Conservation (phyloP, 2,888 invertebrate species). For the Tachina fera region DNA sequence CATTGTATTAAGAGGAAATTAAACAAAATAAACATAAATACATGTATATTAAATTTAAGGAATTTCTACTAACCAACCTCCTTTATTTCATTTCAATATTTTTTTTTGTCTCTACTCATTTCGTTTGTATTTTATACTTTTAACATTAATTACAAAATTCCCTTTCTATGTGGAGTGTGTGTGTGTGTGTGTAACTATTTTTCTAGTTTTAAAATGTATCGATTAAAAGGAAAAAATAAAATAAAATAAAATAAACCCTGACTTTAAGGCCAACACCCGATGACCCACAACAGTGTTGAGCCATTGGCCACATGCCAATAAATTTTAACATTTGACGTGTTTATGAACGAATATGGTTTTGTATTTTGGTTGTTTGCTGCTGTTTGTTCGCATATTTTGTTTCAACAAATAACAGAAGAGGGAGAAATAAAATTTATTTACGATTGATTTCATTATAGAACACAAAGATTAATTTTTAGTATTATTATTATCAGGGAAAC, state of each 20-base stretch:
- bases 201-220: slow-evolving; percentile 44
- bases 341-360: slow-evolving; percentile 44
- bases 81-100: not conserved
- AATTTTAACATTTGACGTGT: slow-evolving; percentile 51
- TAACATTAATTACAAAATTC: slow-evolving; percentile 50
- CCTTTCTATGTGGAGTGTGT: slow-evolving; percentile 17
- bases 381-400: slow-evolving; percentile 9
- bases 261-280: slow-evolving; percentile 43
- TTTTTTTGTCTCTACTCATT: slow-evolving; percentile 11
- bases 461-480: not conserved
- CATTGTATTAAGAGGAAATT: too few relatives aligned
- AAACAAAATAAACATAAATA: too few relatives aligned
- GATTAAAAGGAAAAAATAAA: slow-evolving; percentile 36
- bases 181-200: not conserved
- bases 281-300: slow-evolving; percentile 45
- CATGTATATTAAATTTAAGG: too few relatives aligned
- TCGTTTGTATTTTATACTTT: slow-evolving; percentile 35
- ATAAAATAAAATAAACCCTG: slow-evolving; percentile 1
- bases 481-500: too few relatives aligned
- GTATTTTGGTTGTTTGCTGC: slow-evolving; percentile 15
- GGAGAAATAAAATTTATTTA: slow-evolving; percentile 4
- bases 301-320: slow-evolving; percentile 54
- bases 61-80: not conserved
- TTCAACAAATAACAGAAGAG: slow-evolving; percentile 22
- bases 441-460: slow-evolving; percentile 18